Base-by-base conservation (phyloP, 2,113 vertebrate species). In the Halcyon malimbica region DNA sequence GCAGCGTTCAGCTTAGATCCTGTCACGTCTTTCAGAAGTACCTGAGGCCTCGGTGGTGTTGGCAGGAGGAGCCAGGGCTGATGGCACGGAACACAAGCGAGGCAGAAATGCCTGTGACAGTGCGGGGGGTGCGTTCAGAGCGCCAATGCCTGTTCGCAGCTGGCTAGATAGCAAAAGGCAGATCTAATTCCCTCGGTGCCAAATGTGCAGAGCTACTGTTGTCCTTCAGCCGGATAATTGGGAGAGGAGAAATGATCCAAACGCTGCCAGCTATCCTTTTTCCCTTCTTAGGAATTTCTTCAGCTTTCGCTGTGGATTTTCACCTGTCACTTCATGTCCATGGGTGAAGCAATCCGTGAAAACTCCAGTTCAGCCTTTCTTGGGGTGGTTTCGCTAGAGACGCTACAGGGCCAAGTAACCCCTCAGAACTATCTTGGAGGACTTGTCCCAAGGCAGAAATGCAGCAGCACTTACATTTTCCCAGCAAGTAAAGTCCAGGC, bases 121-220 rank as follows among this genome's bases (percentile, higher is more conserved):
- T 3, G 37, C 63, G 63, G 79, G 79, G 85, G 92, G 59, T 76
- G 85, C 77, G 92, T 39, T 59, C 85, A 70, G 12, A 94, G 90
- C 4, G 1, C 54, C 46, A 16, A 0, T 78, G 60, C 83, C 71
- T 81, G 41, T 57, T 71, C 94, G 93, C 87, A 91, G 91, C 87
- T 96, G 93, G 85, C 59, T 73, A 28, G 75, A 63, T 44, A 96
- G 92, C 79, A 85, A 94, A 95, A 91, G 69, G 84, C 94, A 94
- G 84, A 48, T 87, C 84, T 73, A 71, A 85, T 90, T 95, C 91
- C 78, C 87, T 86, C 26, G 5, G 42, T 83, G 82, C 85, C 76
- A 92, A 88, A 83, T 80, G 46, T 83, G 87, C 88, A 83, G 92
- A 88, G 68, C 87, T 81, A 64, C 85, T 89, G 7, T 83, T 88